Conservation (phyloP, 2,113 vertebrate genomes). For the Pagrus major region DNA sequence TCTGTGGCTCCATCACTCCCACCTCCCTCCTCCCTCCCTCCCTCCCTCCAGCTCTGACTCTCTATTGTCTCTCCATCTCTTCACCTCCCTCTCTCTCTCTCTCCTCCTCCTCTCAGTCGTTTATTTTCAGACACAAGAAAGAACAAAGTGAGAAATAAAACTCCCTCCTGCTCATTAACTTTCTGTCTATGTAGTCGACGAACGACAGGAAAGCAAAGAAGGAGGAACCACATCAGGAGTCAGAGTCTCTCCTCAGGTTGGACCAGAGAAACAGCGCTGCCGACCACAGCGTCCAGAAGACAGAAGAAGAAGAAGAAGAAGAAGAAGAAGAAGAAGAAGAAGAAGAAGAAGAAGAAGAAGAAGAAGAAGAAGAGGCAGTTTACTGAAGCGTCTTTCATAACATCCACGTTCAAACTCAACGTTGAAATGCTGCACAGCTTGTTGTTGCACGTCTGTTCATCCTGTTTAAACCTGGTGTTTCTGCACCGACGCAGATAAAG, state of each 20-base stretch:
- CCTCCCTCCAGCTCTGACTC: background rate
- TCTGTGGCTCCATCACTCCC: constrained; percentile 1
- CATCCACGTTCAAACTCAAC: too few relatives aligned
- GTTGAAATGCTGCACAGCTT: too few relatives aligned
- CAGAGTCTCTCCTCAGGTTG: background rate
- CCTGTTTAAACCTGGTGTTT: too few relatives aligned
- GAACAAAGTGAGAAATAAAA: background rate
- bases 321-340: too few relatives aligned
- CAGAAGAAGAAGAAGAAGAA: too few relatives aligned
- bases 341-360: too few relatives aligned
- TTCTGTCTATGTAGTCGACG: background rate
- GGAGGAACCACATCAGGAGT: background rate
- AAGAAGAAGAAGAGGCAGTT: too few relatives aligned
- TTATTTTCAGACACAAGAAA: background rate
- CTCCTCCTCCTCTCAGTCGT: background rate
- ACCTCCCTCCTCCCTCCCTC: background rate
- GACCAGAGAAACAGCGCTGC: background rate
- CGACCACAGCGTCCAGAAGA: too few relatives aligned
- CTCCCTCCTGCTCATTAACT: background rate
- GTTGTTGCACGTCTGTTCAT: too few relatives aligned
- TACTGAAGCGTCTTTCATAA: too few relatives aligned
- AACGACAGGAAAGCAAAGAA: background rate
- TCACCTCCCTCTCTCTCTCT: background rate
- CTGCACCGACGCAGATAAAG: too few relatives aligned
- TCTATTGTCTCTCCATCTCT: too few relatives aligned